phyloP scores from a whole-genome alignment of 2,113 vertebrate genomes.

The Haemorhous mexicanus region DNA sequence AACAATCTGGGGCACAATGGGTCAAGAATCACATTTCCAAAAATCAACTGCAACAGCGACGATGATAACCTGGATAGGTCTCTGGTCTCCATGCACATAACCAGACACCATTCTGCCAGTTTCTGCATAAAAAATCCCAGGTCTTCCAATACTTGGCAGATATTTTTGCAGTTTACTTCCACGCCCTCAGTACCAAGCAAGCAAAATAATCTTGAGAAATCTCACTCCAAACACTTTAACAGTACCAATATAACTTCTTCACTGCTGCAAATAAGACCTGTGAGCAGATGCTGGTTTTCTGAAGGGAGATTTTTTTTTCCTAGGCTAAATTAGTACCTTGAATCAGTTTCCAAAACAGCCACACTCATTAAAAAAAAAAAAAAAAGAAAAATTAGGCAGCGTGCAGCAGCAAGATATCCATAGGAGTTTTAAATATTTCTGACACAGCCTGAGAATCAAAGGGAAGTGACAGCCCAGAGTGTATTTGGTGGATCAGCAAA shows the following conservation, averaged over 20 bases:
- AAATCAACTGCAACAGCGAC: background rate
- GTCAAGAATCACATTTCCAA: background rate
- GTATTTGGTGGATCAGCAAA: background rate
- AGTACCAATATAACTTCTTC: background rate
- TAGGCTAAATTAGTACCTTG: background rate
- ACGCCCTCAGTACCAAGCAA: background rate
- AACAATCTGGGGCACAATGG: background rate
- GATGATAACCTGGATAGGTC: background rate
- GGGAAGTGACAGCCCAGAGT: background rate
- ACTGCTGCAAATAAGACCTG: background rate
- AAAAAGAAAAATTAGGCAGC: background rate
- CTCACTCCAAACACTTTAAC: background rate
- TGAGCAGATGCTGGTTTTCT: constrained; percentile 9
- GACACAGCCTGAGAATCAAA: background rate
- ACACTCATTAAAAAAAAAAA: background rate
- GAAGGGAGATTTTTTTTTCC: background rate
- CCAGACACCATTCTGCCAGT: background rate
- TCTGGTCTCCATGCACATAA: background rate
- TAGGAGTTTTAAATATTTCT: background rate
- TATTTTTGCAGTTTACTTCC: background rate
- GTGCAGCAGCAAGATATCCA: background rate
- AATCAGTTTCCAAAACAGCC: background rate
- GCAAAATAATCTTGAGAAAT: background rate
- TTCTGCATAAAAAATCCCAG: background rate
- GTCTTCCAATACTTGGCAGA: background rate